Evolutionary conservation across 2,888 invertebrate species (phyloP).

Genomic region (Xestobium rufovillosum): DNA sequence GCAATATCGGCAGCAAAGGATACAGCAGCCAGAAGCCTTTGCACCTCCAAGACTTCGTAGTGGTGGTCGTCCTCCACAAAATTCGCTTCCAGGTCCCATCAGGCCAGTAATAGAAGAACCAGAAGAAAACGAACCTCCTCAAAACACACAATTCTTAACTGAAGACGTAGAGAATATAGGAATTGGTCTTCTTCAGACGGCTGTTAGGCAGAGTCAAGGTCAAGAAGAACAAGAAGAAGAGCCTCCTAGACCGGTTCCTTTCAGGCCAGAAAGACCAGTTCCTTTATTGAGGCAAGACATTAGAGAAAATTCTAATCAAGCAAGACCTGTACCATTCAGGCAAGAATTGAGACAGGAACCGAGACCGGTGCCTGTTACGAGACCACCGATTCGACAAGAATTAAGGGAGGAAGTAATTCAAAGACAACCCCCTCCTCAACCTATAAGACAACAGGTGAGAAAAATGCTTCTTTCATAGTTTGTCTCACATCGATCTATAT

Average conservation of each 20-base stretch:
- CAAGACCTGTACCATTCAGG: constrained; percentile 20
- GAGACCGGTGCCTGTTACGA: constrained; percentile 16
- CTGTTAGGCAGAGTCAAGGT: background rate
- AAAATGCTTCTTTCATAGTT: too few relatives aligned
- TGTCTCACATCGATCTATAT: too few relatives aligned
- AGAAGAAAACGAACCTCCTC: constrained; percentile 26
- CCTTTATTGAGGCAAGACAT: constrained; percentile 36
- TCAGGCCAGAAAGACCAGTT: constrained; percentile 37
- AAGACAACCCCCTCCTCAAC: constrained; percentile 14
- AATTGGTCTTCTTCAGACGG: constrained; percentile 5
- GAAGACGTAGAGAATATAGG: background rate
- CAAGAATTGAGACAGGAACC: constrained; percentile 16
- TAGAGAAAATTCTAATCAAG: constrained; percentile 26
- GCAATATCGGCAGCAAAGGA: constrained; percentile 33
- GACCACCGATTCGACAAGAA: constrained; percentile 14
- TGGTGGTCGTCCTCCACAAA: constrained; percentile 36
- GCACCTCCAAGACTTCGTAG: constrained; percentile 43
- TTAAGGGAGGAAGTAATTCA: constrained; percentile 12
- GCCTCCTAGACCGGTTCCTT: constrained; percentile 28
- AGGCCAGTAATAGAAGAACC: constrained; percentile 62
- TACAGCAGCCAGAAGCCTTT: constrained; percentile 30
- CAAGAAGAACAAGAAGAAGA: constrained; percentile 14
- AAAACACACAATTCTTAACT: constrained; percentile 10
- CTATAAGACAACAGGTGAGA: constrained; percentile 7
- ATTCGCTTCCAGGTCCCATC: constrained; percentile 42